Base-by-base conservation (phyloP, 2,888 invertebrate species). In the Drepana falcataria region DNA sequence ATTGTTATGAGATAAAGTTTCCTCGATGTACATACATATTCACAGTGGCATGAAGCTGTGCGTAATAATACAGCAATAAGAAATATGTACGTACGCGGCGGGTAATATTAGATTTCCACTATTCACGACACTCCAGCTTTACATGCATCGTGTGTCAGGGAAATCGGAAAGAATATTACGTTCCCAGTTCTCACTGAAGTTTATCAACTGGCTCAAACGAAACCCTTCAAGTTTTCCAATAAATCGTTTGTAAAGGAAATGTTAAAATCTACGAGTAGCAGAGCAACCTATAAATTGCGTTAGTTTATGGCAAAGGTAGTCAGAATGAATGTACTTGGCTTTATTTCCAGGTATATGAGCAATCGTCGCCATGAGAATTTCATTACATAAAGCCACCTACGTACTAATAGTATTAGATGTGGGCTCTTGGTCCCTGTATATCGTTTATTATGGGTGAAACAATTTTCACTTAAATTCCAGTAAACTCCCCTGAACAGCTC, bases 191-290 rank as follows among this genome's bases (percentile, higher is more conserved):
- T 6, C 2, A 9, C 33, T 3, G 44, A 6, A 60, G 48, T 56
- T 57, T 57, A 55, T 56, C 54, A 55, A 57, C 7, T 48, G 56
- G 41, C 49, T 59, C 51, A 58, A 59, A 59, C 55, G 47, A 53
- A 53, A 56, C 47, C 49, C 41, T 55, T 59, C 49, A 48, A 21
- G 57, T 40, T 52, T 52, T 35, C 41, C 4, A 3, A 44, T 44
- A 44, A 44, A 9, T 51, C 52, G 48, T 48, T 48, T 51, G 51
- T 44, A 21, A 41, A 53, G 51, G 44, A 44, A 44, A 40, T 40
- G 4, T 40, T 40, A 40, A 4, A 3, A 40, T 40, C 7, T 4
- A 7, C 7, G 40, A 40, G 40, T 40, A 40, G 40, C 40, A 40
- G 6, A 21, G 21, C 7, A 3, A 4, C 4, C 2, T 40, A 40